Evolutionary conservation across 2,113 vertebrate species (phyloP).

Genomic region (Notothenia rossii): DNA sequence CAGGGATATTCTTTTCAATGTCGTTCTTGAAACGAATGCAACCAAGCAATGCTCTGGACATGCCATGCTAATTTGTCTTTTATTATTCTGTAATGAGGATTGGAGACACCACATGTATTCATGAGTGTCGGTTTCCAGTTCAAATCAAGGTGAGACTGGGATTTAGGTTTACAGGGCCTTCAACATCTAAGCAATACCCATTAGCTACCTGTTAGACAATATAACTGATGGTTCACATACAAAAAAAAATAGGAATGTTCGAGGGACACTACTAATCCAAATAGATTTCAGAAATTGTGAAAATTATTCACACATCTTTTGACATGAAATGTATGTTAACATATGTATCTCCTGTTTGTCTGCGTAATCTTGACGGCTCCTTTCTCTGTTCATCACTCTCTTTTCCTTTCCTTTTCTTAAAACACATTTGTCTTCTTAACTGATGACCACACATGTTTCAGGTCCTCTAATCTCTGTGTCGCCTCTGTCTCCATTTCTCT

Average conservation of each 20-base stretch:
- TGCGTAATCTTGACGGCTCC: background rate
- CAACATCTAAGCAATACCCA: too few species aligned
- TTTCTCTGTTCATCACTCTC: background rate
- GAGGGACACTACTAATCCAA: too few species aligned
- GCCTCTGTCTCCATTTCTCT: slow-evolving; percentile 46
- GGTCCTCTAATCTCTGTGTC: slow-evolving; percentile 32
- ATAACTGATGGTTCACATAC: too few species aligned
- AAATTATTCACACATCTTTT: background rate
- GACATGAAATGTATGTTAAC: background rate
- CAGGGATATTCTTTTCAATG: background rate
- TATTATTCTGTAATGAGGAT: background rate
- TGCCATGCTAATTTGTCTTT: background rate
- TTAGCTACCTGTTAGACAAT: too few species aligned
- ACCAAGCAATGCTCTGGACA: background rate
- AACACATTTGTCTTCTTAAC: slow-evolving; percentile 24
- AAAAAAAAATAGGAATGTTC: too few species aligned
- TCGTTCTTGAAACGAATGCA: background rate
- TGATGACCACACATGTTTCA: slow-evolving; percentile 31
- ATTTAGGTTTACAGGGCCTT: background rate
- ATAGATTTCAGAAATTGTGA: too few species aligned
- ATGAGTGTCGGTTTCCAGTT: background rate
- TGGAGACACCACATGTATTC: background rate
- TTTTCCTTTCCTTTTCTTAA: background rate
- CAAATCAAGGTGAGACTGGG: background rate
- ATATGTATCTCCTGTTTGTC: background rate